Percentiles rank a stretch among this genome's conserved stretches.
Evolutionary conservation across 2,888 invertebrate genomes (phyloP).

Genomic region (Neria commutata): DNA sequence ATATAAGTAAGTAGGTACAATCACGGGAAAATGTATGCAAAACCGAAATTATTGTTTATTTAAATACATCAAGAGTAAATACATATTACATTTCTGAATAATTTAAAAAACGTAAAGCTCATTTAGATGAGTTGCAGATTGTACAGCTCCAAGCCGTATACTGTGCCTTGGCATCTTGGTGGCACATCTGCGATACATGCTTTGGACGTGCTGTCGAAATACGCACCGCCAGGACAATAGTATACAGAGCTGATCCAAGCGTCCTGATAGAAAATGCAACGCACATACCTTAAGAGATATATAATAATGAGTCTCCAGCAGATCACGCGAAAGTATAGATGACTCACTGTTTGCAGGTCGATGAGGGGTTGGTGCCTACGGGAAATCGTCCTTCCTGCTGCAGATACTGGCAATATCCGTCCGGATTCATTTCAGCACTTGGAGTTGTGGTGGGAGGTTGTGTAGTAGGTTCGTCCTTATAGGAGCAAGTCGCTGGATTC

Average conservation of each 20-base stretch:
- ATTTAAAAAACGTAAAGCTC: background rate
- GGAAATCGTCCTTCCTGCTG: slow-evolving; percentile 32
- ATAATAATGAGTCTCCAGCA: background rate
- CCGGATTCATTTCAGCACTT: slow-evolving; percentile 27
- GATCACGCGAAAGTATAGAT: background rate
- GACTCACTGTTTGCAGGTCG: slow-evolving; percentile 45
- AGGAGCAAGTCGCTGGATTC: slow-evolving; percentile 40
- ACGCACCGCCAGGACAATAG: slow-evolving; percentile 42
- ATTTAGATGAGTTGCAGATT: background rate
- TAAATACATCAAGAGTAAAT: background rate
- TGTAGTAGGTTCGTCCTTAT: slow-evolving; percentile 28
- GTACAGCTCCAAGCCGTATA: slow-evolving; percentile 25
- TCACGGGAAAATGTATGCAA: slow-evolving; percentile 9
- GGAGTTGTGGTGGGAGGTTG: slow-evolving; percentile 16
- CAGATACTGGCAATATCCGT: slow-evolving; percentile 36
- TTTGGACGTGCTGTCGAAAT: slow-evolving; percentile 32
- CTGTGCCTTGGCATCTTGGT: slow-evolving; percentile 32
- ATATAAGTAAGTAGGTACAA: background rate
- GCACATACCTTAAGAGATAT: slow-evolving; percentile 35
- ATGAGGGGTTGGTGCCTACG: slow-evolving; percentile 37
- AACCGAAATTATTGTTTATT: slow-evolving; percentile 29
- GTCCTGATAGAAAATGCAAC: slow-evolving; percentile 34
- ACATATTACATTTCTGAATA: background rate
- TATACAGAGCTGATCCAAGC: slow-evolving; percentile 43
- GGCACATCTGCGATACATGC: slow-evolving; percentile 37